Evolutionary conservation across 2,888 invertebrate genomes (phyloP), one percentile per base, ranked within the genome.

Genomic region (Abrostola triplasia): DNA sequence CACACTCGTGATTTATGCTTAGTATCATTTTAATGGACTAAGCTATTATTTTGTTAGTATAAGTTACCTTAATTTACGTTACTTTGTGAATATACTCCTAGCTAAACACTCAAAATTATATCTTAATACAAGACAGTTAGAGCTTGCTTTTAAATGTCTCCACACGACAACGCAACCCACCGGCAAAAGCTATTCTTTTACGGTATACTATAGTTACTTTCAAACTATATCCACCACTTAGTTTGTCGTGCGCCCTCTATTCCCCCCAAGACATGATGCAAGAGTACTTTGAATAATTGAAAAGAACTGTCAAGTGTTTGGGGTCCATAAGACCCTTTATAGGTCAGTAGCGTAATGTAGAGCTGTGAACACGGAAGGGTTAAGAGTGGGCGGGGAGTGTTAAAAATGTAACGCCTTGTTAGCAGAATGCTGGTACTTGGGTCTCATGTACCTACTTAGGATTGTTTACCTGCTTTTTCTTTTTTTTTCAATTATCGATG

Each of bases 221-320:
- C 36, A 44, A 47, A 36, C 54, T 54, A 54, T 54, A 50, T 36
- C 37, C 49, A 48, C 52, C 69, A 68, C 77, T 77, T 70, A 74
- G 65, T 77, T 75, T 75, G 51, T 63, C 57, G 13, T 54, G 53
- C 62, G 52, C 67, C 67, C 57, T 36, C 49, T 61, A 51, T 60
- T 50, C 70, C 36, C 71, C 73, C 71, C 64, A 73, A 77, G 79
- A 77, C 67, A 67, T 77, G 79, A 70, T 77, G 81, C 75, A 77
- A 90, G 88, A 75, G 87, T 88, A 87, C 91, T 93, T 89, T 92
- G 89, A 92, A 92, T 93, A 92, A 93, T 92, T 92, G 90, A 92
- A 78, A 92, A 90, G 88, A 87, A 88, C 86, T 86, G 84, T 84
- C 80, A 82, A 90, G 88, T 81, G 77, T 76, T 75, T 71, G 70